Evolutionary conservation across 2,888 invertebrate genomes (phyloP).

Genomic region (Lycocerus yunnanus): DNA sequence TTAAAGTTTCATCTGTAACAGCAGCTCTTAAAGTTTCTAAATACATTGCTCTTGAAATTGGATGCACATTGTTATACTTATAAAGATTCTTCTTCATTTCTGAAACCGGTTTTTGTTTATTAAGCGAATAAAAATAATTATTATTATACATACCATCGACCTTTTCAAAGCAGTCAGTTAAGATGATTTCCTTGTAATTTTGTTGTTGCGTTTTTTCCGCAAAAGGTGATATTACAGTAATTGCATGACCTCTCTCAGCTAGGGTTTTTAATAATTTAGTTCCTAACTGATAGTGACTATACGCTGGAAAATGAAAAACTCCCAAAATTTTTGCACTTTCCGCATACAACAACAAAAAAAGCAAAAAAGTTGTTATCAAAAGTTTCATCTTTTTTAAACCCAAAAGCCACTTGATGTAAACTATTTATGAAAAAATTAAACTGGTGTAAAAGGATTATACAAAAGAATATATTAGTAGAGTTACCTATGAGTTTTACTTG

Average conservation of each 20-base stretch:
- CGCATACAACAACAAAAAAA: neutral
- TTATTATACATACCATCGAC: neutral
- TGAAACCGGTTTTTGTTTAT: neutral
- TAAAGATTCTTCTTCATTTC: neutral
- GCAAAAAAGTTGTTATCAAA: neutral
- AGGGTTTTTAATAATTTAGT: constrained; percentile 38
- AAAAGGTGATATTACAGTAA: constrained; percentile 44
- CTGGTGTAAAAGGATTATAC: too few relatives aligned
- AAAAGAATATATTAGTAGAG: too few relatives aligned
- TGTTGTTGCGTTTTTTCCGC: constrained; percentile 44
- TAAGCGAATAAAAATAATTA: neutral
- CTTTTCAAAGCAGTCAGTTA: neutral
- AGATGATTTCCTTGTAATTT: constrained; percentile 42
- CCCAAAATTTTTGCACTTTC: constrained; percentile 36
- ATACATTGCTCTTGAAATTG: neutral
- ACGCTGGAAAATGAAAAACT: constrained; percentile 38
- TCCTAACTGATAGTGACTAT: constrained; percentile 39
- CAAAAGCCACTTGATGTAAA: too few relatives aligned
- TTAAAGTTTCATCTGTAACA: constrained; percentile 19
- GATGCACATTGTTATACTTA: neutral
- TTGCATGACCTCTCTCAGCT: constrained; percentile 52
- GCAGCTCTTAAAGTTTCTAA: neutral
- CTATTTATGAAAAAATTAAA: too few relatives aligned
- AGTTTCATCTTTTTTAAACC: neutral
- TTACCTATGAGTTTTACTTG: too few relatives aligned